These are phyloP conservation scores for Chitala chitala DNA, from an alignment of 2,113 vertebrate genomes.

Conservation along the genomic window DNA sequence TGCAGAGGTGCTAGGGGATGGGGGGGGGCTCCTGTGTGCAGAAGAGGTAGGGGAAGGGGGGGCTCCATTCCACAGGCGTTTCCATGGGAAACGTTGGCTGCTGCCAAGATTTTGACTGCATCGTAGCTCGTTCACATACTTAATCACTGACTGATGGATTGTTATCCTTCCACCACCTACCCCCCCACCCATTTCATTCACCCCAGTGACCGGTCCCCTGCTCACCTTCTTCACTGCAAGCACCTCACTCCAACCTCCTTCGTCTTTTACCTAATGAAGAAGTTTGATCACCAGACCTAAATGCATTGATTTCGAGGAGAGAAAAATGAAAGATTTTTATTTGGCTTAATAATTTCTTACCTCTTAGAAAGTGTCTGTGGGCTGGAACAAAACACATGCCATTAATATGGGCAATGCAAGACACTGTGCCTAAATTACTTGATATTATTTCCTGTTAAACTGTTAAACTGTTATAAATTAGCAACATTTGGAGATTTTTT, in stretches of 20 bases:
- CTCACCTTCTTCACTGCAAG: not conserved
- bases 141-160: conserved; percentile 44
- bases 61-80: conserved; percentile 7
- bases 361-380: too few relatives aligned
- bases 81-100: not conserved
- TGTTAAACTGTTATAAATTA: too few relatives aligned
- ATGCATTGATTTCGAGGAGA: too few relatives aligned
- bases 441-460: too few relatives aligned
- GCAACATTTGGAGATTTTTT: too few relatives aligned
- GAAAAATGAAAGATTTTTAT: not conserved
- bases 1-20: conserved; percentile 30
- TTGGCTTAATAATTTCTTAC: conserved; percentile 3
- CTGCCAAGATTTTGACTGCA: conserved; percentile 14
- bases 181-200: conserved; percentile 33
- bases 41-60: too few relatives aligned
- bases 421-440: too few relatives aligned
- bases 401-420: too few relatives aligned
- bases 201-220: conserved; percentile 34
- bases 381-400: too few relatives aligned
- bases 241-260: too few relatives aligned
- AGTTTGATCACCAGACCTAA: too few relatives aligned
- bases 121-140: conserved; percentile 32
- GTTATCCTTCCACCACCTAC: conserved; percentile 34
- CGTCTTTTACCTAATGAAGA: not conserved
- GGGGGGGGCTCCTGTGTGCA: not conserved